Percentiles rank a stretch among this genome's conserved stretches.
Conservation (phyloP, 2,888 invertebrate species). For the Folsomia candida region DNA sequence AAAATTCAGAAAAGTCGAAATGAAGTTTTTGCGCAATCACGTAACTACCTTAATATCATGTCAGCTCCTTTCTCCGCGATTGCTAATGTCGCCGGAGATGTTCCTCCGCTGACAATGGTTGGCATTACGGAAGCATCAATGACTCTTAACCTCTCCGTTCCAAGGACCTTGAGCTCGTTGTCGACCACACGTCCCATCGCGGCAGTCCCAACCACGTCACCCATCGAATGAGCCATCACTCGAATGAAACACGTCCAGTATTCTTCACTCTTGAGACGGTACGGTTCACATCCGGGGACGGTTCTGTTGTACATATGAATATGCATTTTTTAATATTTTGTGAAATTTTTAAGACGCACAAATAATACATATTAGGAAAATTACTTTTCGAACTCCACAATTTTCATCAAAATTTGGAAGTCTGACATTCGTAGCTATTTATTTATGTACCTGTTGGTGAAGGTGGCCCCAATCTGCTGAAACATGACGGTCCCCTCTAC, state of each 20-base stretch:
- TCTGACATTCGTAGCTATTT: too few relatives aligned
- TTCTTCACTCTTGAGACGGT: slow-evolving; percentile 8
- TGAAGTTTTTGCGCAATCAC: too few relatives aligned
- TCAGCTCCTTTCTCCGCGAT: slow-evolving; percentile 38
- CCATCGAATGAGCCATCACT: slow-evolving; percentile 21
- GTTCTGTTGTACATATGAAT: too few relatives aligned
- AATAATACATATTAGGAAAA: too few relatives aligned
- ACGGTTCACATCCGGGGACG: slow-evolving; percentile 27
- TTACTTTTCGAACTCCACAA: too few relatives aligned
- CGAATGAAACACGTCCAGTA: slow-evolving; percentile 36
- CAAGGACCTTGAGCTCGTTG: slow-evolving; percentile 29
- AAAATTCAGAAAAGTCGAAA: too few relatives aligned
- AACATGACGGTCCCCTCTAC: slow-evolving; percentile 31
- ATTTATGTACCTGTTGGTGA: too few relatives aligned
- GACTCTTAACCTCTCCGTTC: slow-evolving; percentile 32
- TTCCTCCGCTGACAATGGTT: slow-evolving; percentile 17
- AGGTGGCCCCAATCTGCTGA: slow-evolving; percentile 17
- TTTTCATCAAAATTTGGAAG: too few relatives aligned
- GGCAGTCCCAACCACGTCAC: slow-evolving; percentile 26
- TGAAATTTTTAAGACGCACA: too few relatives aligned
- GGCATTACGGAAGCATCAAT: slow-evolving; percentile 38
- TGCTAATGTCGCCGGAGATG: slow-evolving; percentile 21
- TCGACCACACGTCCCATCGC: slow-evolving; percentile 38
- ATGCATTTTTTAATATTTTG: too few relatives aligned
- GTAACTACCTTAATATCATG: slow-evolving; percentile 21